Evolutionary conservation across 1,140 invertebrate genomes (phyloP), one percentile per base, ranked within the genome.

Genomic region (Episyrphus balteatus): DNA sequence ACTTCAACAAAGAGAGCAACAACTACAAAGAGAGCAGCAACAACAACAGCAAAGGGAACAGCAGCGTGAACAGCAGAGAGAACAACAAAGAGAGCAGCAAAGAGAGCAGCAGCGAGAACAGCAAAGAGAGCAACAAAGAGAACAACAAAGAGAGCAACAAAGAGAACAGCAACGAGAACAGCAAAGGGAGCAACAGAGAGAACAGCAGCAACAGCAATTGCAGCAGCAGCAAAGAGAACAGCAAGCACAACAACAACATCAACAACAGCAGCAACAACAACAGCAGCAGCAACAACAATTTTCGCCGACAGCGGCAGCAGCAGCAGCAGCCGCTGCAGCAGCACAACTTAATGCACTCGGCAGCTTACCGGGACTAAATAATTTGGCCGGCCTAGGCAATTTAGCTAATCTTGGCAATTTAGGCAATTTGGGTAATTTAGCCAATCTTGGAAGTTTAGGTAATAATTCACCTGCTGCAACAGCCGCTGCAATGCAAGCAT

Each of bases 401-500:
- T 46, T 61, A 9, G 54, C 54, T 14, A 57, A 54, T 44, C 44
- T 61, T 30, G 58, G 58, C 8, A 61, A 61, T 55, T 56, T 67
- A 44, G 63, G 61, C n/a, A 65, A 62, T 51, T 55, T 59, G 48
- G 60, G 66, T 40, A 69, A 69, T 51, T 53, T 67, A 48, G 59
- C 58, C 7, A 61, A 59, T 14, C 52, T 67, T 11, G 63, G 63
- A 1, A 60, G 61, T 9, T 39, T 67, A 30, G 58, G 58, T 41
- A 63, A 60, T 39, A 31, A 71, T 65, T 51, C 79, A 69, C 56
- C 67, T 68, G 52, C 75, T 61, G 66, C 80, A 71, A 66, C 75
- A 73, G 82, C 82, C 15, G 82, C 83, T 10, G 83, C 86, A 36
- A 84, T 87, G 70, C 86, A 88, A 59, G 85, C 86, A 0, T 66